A percentile compares a stretch with the other conserved stretches of the same genome.
These are phyloP conservation scores for Horisme vitalbata DNA, from an alignment of 2,888 invertebrate genomes.

Conservation along the genomic window DNA sequence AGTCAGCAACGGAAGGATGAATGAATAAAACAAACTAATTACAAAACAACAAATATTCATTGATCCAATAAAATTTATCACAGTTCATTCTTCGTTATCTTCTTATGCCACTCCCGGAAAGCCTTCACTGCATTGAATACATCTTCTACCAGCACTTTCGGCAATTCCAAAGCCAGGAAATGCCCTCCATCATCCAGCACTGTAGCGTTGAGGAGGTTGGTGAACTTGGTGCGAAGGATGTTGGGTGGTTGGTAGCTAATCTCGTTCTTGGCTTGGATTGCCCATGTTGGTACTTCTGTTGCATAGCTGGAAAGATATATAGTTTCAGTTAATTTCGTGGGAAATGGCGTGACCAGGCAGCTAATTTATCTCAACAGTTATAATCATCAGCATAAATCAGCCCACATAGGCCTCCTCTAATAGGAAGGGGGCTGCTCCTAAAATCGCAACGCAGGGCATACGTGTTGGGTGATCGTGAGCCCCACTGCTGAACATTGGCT, in stretches of 20 bases:
- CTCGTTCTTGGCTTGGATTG: conserved; percentile 88
- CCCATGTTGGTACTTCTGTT: conserved; percentile 84
- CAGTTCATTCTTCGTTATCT: conserved; percentile 48
- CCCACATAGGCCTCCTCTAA: no score
- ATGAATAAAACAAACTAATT: no score
- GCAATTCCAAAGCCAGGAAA: conserved; percentile 91
- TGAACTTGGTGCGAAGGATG: conserved; percentile 80
- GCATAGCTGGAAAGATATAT: no score
- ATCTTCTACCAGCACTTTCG: conserved; percentile 86
- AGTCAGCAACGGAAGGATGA: no score
- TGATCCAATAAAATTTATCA: conserved; percentile 26
- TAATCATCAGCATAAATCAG: no score
- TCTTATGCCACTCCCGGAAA: conserved; percentile 45
- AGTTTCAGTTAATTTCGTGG: no score
- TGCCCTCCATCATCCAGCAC: conserved; percentile 89
- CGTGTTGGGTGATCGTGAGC: neutral
- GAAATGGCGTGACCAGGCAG: no score
- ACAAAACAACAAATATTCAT: neutral
- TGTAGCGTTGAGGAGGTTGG: conserved; percentile 85
- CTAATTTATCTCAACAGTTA: no score
- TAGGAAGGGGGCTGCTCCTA: no score
- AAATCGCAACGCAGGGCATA: no score
- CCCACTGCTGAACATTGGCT: no score
- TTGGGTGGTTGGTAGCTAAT: conserved; percentile 81
- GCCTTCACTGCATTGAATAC: conserved; percentile 71